Base-by-base conservation (phyloP, 2,797 vertebrate species). In the Pristis pectinata region DNA sequence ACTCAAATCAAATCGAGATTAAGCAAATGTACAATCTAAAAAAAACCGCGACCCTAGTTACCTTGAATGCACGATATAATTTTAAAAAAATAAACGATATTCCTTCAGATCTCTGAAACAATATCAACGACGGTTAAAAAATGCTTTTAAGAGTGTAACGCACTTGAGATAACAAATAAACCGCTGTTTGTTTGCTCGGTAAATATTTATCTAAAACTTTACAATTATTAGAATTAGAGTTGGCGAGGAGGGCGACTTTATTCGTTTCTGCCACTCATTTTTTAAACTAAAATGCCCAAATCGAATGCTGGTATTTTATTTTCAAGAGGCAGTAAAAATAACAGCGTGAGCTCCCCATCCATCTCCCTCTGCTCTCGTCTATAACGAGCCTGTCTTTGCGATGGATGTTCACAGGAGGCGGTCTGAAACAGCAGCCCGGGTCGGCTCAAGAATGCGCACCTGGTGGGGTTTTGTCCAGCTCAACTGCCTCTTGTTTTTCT, bases 141-240 rank as follows among this genome's bases (percentile, higher is more conserved):
- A 24, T 41, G n/a, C 49, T 89, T 89, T 67, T 37, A 27, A 91
- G 19, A 64, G 59, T 64, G 87, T 22, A 91, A 22, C n/a, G 41
- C 87, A 91, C 87, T 91, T 91, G 61, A 37, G 87, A 91, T 41
- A 67, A 67, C 59, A 91, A 67, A 67, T 91, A 67, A 67, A 91
- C 19, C 56, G 34, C 17, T 59, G 30, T 53, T 34, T 89, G 85
- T 91, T 91, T 91, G n/a, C n/a, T 37, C 24, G 37, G 61, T 67
- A 91, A 91, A 91, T 91, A 91, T 91, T 91, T 91, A 91, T 91
- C 61, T 30, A 67, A 91, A 89, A 37, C 19, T 64, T 10, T 61
- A 67, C 87, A 67, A 27, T 10, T 24, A 61, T 22, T 64, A 64
- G 59, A 67, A 61, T n/a, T 11, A 17, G 11, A 34, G 19, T 53